Evolutionary conservation across 1,140 invertebrate species (phyloP), one percentile per base, ranked within the genome.

Genomic region (Habropoda laboriosa): DNA sequence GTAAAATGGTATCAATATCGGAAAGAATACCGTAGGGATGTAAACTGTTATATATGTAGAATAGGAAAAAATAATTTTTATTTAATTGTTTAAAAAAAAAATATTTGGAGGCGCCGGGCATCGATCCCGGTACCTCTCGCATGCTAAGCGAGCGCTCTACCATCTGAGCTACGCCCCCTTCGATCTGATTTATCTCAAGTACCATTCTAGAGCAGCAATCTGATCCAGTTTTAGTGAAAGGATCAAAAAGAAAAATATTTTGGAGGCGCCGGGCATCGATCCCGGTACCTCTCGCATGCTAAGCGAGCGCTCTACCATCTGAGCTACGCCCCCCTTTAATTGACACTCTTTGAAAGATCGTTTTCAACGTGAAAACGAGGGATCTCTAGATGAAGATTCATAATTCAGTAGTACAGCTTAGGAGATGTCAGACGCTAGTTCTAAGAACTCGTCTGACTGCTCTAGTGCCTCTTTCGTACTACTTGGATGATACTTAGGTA

Each of bases 111-210:
- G 95, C 94, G 95, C 95, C 94, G 95, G 95, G 96, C 94, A 96
- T 96, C 95, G 96, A 96, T 96, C 95, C 96, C 94, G 94, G 95
- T 96, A 96, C 95, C 95, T 96, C 95, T 96, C 96, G 94, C 95
- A 96, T 96, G 96, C 96, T 96, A 96, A 96, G 95, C 95, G 95
- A 96, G 96, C 95, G 96, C 96, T 96, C 96, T 96, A 96, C 96
- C 96, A 96, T 96, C 94, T 96, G 96, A 96, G 96, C 95, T 96
- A 96, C 95, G 63, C 42, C 63, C 51, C 63, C 74, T 27, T 60
- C 1, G 55, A 40, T 60, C 42, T 49, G 24, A 2, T 79, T 73
- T 40, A 21, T n/a, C 42, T 42, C 8, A 42, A 53, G 10, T 63
- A n/a, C 24, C 47, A 42, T 32, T 67, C 1, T 47, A 0, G 10